Conservation (phyloP, 2,113 vertebrate genomes). For the Pelobates fuscus region DNA sequence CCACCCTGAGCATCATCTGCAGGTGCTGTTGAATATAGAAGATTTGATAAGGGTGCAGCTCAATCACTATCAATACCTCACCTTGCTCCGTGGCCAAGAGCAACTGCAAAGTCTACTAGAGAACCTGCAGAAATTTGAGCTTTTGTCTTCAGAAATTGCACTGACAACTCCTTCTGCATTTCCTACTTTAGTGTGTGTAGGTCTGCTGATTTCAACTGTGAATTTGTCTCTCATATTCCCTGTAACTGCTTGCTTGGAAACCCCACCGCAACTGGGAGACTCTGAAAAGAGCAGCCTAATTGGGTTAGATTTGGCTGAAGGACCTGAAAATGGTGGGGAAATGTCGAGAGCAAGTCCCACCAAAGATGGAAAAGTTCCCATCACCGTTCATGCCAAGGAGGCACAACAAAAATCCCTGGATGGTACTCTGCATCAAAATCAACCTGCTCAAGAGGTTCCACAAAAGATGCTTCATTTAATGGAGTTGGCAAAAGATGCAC, state of each 20-base stretch:
- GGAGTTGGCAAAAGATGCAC: background rate
- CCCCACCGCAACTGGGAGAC: constrained; percentile 74
- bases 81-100: constrained; percentile 89
- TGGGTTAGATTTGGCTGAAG: constrained; percentile 76
- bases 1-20: constrained; percentile 71
- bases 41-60: constrained; percentile 79
- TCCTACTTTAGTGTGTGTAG: constrained; percentile 74
- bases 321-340: constrained; percentile 48
- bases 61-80: constrained; percentile 95
- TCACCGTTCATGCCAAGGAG: constrained; percentile 43
- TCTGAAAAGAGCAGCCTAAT: constrained; percentile 88
- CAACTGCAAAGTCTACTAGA: constrained; percentile 76
- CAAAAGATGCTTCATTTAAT: background rate
- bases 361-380: constrained; percentile 55
- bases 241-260: constrained; percentile 57
- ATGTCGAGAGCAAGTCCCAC: constrained; percentile 59
- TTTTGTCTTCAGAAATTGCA: constrained; percentile 75
- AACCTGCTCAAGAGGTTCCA: background rate
- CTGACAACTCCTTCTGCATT: constrained; percentile 60
- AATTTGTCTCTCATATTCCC: constrained; percentile 86
- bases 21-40: constrained; percentile 78
- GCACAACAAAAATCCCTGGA: constrained; percentile 49
- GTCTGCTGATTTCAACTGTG: constrained; percentile 74
- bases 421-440: constrained; percentile 52
- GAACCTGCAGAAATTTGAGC: constrained; percentile 53